Conservation (phyloP, 2,888 invertebrate species). For the Melinaea menophilus region DNA sequence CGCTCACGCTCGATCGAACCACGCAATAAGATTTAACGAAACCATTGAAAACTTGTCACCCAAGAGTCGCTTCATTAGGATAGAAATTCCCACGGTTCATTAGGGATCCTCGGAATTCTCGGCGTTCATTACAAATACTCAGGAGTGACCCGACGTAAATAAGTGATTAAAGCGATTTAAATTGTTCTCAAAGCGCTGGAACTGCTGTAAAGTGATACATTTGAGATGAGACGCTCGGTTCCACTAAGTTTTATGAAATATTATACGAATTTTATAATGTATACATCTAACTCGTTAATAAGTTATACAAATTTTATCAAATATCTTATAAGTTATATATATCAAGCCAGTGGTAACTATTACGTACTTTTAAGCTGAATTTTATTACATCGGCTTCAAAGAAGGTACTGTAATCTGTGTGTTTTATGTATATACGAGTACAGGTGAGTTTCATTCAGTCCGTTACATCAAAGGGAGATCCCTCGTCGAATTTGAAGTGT, state of each 20-base stretch:
- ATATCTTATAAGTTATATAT: conserved; percentile 9
- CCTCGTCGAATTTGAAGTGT: background rate
- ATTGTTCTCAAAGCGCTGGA: conserved; percentile 68
- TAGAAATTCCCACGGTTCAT: conserved; percentile 75
- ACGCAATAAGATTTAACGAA: conserved; percentile 58
- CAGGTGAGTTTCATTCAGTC: conserved; percentile 49
- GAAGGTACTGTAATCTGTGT: conserved; percentile 72
- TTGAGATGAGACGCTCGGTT: conserved; percentile 57
- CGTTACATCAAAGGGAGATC: conserved; percentile 25
- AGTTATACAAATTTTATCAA: background rate
- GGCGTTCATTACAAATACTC: conserved; percentile 72
- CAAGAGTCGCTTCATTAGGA: conserved; percentile 64
- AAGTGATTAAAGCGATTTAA: conserved; percentile 76
- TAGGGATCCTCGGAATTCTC: conserved; percentile 69
- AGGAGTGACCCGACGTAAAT: conserved; percentile 70
- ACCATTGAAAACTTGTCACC: conserved; percentile 31
- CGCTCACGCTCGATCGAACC: conserved; percentile 50
- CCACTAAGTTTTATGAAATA: conserved; percentile 55
- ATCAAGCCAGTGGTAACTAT: conserved; percentile 35
- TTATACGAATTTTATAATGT: conserved; percentile 32
- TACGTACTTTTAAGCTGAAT: conserved; percentile 70
- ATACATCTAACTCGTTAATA: no score
- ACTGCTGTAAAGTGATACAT: conserved; percentile 67
- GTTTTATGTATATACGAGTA: conserved; percentile 29
- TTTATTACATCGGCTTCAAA: conserved; percentile 74